Conservation (phyloP, 2,888 invertebrate genomes). For the Lydus trimaculatus region DNA sequence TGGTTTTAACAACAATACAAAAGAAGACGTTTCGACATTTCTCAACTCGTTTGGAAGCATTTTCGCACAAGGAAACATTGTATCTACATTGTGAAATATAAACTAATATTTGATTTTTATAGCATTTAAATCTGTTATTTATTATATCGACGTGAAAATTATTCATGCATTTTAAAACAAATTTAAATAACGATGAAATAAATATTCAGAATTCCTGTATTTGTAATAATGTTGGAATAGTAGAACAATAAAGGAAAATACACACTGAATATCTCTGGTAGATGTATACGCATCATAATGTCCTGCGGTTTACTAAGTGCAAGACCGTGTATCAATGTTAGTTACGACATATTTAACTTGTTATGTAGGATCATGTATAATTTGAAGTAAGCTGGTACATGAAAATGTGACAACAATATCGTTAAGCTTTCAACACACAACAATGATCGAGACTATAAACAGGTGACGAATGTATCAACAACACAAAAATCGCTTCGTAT, state of each 20-base stretch:
- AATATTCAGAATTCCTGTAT: not conserved
- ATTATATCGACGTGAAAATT: not conserved
- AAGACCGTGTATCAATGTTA: conserved; percentile 52
- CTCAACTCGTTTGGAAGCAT: not conserved
- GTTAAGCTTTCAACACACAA: not conserved
- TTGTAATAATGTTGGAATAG: not conserved
- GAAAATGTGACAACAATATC: conserved; percentile 24
- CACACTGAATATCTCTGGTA: not conserved
- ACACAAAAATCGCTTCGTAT: too few species aligned
- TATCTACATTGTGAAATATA: too few species aligned
- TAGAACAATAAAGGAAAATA: not conserved
- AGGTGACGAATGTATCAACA: too few species aligned
- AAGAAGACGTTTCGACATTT: not conserved
- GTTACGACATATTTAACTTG: conserved; percentile 49
- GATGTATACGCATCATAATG: conserved; percentile 31
- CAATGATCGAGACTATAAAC: too few species aligned
- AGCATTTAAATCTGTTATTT: too few species aligned
- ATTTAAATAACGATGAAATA: not conserved
- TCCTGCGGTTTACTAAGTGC: conserved; percentile 48
- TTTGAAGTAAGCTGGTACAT: conserved; percentile 43
- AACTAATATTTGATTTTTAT: too few species aligned
- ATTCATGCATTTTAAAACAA: not conserved
- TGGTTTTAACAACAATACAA: not conserved
- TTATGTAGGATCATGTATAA: conserved; percentile 42
- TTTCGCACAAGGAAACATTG: not conserved